Evolutionary conservation across 2,113 vertebrate species (phyloP), one percentile per base, ranked within the genome.

Genomic region (Apteryx mantelli): DNA sequence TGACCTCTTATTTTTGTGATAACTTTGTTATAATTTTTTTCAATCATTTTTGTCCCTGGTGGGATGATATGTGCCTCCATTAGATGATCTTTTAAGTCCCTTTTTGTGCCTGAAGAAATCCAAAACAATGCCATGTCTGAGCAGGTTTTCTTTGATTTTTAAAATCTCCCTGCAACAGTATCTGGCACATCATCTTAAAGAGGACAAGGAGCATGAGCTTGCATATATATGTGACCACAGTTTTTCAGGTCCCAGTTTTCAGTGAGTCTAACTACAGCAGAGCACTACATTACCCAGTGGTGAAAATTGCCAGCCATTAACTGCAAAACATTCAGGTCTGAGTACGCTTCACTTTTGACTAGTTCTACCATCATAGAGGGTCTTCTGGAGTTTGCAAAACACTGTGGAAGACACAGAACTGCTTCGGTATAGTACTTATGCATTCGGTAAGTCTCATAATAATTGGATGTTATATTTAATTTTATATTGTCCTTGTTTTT

Each of bases 21-120:
- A 82, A 82, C 58, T 76, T 89, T 83, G 40, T 75, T 76, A 32
- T 15, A 52, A 79, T 95, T 96, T 89, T 14, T 92, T 80, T 95
- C 91, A 70, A 40, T 83, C 15, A 44, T 81, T 93, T 95, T 82
- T 60, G 38, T 84, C 64, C 48, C 56, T 36, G 34, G 55, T 89
- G 56, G 13, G 22, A 80, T 93, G 55, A 81, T 20, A 20, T 19
- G 3, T 36, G 36, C 32, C 44, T 79, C 80, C 26, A 65, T 52
- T 70, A 95, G 55, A 36, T 40, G 21, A 88, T 44, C 86, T 94
- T 89, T 93, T 44, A 94, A 93, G 32, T 50, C 12, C 17, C 7
- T 20, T 64, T 53, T 17, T 65, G 40, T 53, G 8, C 32, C 56
- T 80, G 50, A 86, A 71, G 69, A 26, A 80, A 86, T 74, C 5